Base-by-base conservation (phyloP, 2,888 invertebrate genomes). In the Meandrusa payeni region DNA sequence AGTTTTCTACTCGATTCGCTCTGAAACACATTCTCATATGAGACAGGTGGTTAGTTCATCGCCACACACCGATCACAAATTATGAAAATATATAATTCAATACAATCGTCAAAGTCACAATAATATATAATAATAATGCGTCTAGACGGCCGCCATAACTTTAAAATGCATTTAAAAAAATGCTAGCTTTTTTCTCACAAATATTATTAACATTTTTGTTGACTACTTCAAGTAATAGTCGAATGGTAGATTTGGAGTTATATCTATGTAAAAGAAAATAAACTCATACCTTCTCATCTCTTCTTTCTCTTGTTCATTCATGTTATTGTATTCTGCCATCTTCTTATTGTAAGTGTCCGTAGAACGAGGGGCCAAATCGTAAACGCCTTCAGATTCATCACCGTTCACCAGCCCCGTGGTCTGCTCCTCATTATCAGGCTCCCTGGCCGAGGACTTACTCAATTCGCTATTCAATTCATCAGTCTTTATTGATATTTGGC, bases 281-380 rank as follows among this genome's bases (percentile, higher is more conserved):
- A 29, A 11, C 39, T 54, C 71, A 59, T 32, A 85, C 86, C 82
- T 71, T 32, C 85, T 66, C 50, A 85, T 76, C 45, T 86, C 86
- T 32, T 87, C 86, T n/a, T 86, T 87, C 51, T 86, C 86, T 39
- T 75, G 67, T 0, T 79, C 80, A 49, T 61, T 83, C 80, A 87
- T 64, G 47, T 75, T 86, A 32, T 86, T 85, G 49, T 86, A 87
- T 24, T 80, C 85, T 46, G 76, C 74, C 86, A 87, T 86, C 50
- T 83, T 85, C 65, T 79, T 85, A 22, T 69, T 85, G 37, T 81
- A 87, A n/a, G 86, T 85, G 11, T 85, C 86, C 0, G 79, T 81
- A 0, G 78, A 74, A 5, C 86, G 48, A 9, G 86, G 85, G 7
- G 77, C 86, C 40, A 86, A 44, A 28, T 87, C 86, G 29, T 86